Base-by-base conservation (phyloP, 2,888 invertebrate species). In the Lutraria lutraria region DNA sequence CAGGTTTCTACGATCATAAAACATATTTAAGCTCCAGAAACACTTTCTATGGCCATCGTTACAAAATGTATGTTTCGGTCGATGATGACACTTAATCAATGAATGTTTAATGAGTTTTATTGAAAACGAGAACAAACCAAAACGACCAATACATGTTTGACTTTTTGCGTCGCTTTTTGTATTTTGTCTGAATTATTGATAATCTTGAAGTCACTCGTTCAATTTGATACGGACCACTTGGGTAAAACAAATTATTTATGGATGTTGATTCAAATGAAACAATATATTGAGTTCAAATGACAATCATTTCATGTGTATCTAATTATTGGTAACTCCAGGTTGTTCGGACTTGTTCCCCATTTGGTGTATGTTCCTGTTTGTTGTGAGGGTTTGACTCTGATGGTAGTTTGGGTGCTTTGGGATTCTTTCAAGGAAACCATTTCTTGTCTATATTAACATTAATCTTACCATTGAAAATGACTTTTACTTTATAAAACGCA, bases 51-150 rank as follows among this genome's bases (percentile, higher is more conserved):
- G 34, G 19, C 34, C 34, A 15, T 16, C 15, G 25, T 34, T 3
- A 76, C 76, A 31, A 34, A 15, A 76, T 15, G 76, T 19, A 25
- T 34, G 29, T 15, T 76, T 19, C 76, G 31, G 76, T 31, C 15
- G 15, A 76, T 76, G 31, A 31, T 76, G 76, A 76, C 76, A 76
- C 19, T 76, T 34, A 68, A 68, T 68, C 63, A 68, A 68, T 68
- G 25, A n/a, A 6, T 25, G 15, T 10, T 68, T 68, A 6, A 68
- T 68, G 25, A n/a, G 63, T n/a, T 68, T n/a, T 25, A 68, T 68
- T 68, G 63, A 68, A n/a, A 68, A 68, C 10, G n/a, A 25, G 6
- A 25, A 68, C 25, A 25, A 68, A 68, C 2, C 63, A 68, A 68
- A 43, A 43, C 2, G 63, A 68, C n/a, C 12, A 25, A 25, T 25